Percentiles rank a stretch among this genome's conserved stretches.
Evolutionary conservation across 2,113 vertebrate species (phyloP).

Genomic region (Callithrix jacchus): DNA sequence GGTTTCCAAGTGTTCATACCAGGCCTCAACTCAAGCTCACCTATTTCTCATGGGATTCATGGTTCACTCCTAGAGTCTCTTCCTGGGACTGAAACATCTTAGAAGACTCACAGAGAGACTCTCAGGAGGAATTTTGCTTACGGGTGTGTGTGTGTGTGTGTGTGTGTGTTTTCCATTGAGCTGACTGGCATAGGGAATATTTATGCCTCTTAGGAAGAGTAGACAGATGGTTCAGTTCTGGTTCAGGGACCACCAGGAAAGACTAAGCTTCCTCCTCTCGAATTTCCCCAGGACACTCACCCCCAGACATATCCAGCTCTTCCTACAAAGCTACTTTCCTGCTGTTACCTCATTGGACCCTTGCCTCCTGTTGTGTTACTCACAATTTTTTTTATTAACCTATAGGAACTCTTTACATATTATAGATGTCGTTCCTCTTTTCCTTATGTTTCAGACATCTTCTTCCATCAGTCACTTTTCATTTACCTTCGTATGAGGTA

Average conservation of each 20-base stretch:
- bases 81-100: not conserved
- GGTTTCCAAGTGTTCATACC: not conserved
- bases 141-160: not conserved
- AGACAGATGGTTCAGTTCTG: not conserved
- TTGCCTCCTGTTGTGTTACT: not conserved
- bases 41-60: not conserved
- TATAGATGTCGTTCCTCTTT: not conserved
- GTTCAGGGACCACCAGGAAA: not conserved
- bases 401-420: not conserved
- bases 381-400: not conserved
- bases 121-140: not conserved
- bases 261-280: not conserved
- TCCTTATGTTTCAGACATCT: not conserved
- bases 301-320: not conserved
- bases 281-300: not conserved
- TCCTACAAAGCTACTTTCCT: not conserved
- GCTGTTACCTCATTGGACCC: not conserved
- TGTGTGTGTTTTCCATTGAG: not conserved
- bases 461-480: not conserved
- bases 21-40: not conserved
- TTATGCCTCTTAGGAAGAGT: not conserved
- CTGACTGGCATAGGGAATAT: not conserved
- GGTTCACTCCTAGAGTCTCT: no score
- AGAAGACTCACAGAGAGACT: not conserved
- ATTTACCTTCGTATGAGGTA: not conserved